A percentile compares a stretch with the other conserved stretches of the same genome.
Evolutionary conservation across 2,797 vertebrate genomes (phyloP).

Genomic region (Acomys russatus): DNA sequence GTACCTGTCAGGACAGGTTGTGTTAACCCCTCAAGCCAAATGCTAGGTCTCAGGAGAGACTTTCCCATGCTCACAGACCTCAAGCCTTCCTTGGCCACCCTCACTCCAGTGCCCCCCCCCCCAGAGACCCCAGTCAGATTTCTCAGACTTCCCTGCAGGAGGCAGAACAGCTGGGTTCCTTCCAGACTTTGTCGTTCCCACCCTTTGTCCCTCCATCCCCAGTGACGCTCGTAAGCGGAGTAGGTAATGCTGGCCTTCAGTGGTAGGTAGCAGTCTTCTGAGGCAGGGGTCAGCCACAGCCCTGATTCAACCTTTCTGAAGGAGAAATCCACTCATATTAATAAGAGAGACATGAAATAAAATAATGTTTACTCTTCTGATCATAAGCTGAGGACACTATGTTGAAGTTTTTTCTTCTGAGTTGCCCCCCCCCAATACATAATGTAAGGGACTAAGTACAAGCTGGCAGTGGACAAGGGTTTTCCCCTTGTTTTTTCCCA

Average conservation of each 20-base stretch:
- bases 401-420: not conserved
- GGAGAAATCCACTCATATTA: conserved; percentile 49
- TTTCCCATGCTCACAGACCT: not conserved
- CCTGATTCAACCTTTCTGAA: not conserved
- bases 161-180: not conserved
- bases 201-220: not conserved
- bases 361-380: conserved; percentile 53
- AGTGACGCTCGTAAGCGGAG: not conserved
- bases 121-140: not conserved
- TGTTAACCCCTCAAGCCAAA: not conserved
- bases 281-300: not conserved
- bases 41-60: not conserved
- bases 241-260: not conserved
- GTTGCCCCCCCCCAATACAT: not conserved
- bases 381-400: conserved; percentile 10
- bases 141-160: not conserved
- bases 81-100: not conserved
- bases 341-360: conserved; percentile 46
- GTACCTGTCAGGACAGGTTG: not conserved
- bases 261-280: not conserved
- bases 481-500: not conserved
- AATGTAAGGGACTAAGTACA: not conserved
- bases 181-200: not conserved
- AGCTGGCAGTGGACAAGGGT: not conserved
- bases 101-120: not conserved